These are phyloP conservation scores for Oryzias javanicus DNA, from an alignment of 2,113 vertebrate species.

Conservation along the genomic window DNA sequence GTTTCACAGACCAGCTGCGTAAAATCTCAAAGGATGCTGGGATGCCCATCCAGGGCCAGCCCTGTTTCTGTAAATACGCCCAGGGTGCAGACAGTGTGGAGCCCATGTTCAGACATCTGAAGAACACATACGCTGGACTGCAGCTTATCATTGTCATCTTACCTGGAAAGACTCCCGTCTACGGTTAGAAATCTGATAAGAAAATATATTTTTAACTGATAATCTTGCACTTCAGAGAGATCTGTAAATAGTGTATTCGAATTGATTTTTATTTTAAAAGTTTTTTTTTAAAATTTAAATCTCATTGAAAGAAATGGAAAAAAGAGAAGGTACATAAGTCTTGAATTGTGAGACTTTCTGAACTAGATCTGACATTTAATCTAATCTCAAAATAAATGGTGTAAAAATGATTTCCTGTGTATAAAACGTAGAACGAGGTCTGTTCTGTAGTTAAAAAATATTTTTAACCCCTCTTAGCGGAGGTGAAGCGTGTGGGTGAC, in stretches of 20 bases:
- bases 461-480: constrained; percentile 75
- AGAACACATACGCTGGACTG: constrained; percentile 97
- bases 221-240: not conserved
- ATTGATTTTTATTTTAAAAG: not conserved
- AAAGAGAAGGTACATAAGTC: not conserved
- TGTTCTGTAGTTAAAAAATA: not conserved
- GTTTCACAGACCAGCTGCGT: constrained; percentile 94
- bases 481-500: constrained; percentile 97
- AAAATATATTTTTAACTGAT: not conserved
- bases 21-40: constrained; percentile 97
- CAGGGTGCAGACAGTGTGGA: constrained; percentile 97
- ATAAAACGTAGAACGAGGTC: too few relatives aligned
- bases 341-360: not conserved
- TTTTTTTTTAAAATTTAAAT: not conserved
- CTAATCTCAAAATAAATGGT: not conserved
- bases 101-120: constrained; percentile 98
- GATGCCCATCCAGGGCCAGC: constrained; percentile 97
- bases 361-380: not conserved
- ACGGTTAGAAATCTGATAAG: constrained; percentile 76
- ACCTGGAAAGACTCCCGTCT: constrained; percentile 91
- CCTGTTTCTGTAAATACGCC: constrained; percentile 98
- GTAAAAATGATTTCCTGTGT: too few relatives aligned
- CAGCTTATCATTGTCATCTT: constrained; percentile 98
- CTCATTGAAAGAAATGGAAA: not conserved
- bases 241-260: not conserved